phyloP scores from a whole-genome alignment of 2,113 vertebrate species.

The Datnioides undecimradiatus region DNA sequence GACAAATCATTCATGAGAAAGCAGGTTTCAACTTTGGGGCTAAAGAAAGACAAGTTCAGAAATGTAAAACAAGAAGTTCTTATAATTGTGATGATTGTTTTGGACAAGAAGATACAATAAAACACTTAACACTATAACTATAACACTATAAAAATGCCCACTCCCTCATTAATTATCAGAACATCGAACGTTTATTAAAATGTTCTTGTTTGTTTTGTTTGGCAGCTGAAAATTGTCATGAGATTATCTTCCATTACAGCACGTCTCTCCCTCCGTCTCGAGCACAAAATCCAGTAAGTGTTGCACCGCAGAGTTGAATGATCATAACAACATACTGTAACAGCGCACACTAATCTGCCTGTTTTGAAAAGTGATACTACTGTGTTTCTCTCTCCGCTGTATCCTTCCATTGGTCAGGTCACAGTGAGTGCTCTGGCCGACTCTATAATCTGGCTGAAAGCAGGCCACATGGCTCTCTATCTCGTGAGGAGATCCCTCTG shows the following conservation, averaged over 20 bases:
- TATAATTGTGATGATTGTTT: background rate
- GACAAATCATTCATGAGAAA: no score
- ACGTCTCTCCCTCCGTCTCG: background rate
- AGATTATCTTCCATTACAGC: background rate
- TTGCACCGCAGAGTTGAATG: background rate
- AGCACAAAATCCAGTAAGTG: background rate
- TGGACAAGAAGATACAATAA: background rate
- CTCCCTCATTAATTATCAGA: no score
- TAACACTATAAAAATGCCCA: no score
- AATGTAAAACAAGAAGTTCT: background rate
- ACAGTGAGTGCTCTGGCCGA: constrained; percentile 36
- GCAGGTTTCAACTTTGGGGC: background rate
- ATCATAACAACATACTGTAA: constrained; percentile 5
- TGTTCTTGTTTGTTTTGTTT: background rate
- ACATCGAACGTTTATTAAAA: background rate
- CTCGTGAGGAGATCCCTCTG: constrained; percentile 79
- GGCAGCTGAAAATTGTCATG: background rate
- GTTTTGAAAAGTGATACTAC: constrained; percentile 50
- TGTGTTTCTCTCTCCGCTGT: constrained; percentile 16
- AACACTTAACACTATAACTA: no score
- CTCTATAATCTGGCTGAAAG: constrained; percentile 74
- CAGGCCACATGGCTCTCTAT: constrained; percentile 73
- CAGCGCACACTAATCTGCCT: constrained; percentile 33
- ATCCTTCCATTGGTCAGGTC: constrained; percentile 35
- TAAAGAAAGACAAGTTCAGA: background rate